A percentile compares a stretch with the other conserved stretches of the same genome.
Conservation (phyloP, 2,113 vertebrate species). For the Rhombomys opimus region DNA sequence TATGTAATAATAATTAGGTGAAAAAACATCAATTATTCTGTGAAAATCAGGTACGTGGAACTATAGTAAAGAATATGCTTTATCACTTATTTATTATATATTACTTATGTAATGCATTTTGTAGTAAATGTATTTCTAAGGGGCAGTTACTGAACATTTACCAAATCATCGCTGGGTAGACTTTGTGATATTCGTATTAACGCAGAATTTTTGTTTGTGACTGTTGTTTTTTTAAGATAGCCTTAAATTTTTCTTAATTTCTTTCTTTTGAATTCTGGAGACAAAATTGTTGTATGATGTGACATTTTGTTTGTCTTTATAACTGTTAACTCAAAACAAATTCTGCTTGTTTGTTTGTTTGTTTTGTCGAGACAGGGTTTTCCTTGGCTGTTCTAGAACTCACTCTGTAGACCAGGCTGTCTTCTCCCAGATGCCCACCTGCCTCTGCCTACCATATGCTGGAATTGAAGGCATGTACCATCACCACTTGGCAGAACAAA, state of each 20-base stretch:
- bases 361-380: not conserved
- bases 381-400: not conserved
- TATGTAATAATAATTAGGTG: not conserved
- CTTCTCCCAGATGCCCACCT: not conserved
- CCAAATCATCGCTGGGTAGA: not conserved
- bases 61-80: not conserved
- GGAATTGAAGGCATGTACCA: not conserved
- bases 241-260: not conserved
- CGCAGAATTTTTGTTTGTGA: not conserved
- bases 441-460: not conserved
- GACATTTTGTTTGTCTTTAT: not conserved
- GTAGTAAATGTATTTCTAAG: not conserved
- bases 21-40: not conserved
- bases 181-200: not conserved
- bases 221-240: not conserved
- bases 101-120: not conserved
- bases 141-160: not conserved
- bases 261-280: not conserved
- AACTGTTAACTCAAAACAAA: not conserved
- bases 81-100: not conserved
- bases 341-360: not conserved
- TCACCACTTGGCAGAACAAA: not conserved
- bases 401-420: not conserved
- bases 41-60: not conserved
- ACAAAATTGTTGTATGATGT: conserved; percentile 1